Conservation (phyloP, 2,888 invertebrate species). For the Mystacides longicornis region DNA sequence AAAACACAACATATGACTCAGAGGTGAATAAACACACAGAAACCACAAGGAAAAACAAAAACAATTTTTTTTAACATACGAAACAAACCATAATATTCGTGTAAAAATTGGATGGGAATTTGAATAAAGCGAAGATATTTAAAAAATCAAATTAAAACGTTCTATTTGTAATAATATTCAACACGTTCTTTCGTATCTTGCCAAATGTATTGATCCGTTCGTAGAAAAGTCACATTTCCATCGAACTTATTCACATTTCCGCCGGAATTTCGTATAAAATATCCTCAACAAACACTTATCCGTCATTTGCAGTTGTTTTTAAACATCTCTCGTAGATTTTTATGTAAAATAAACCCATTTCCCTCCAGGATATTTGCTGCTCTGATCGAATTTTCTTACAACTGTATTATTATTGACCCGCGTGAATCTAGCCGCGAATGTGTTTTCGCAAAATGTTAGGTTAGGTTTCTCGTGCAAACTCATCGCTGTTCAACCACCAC, state of each 20-base stretch:
- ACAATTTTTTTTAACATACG: neutral
- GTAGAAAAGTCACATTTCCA: conserved; percentile 1
- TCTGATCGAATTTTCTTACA: too few species aligned
- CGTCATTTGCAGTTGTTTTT: conserved; percentile 6
- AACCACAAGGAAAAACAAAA: neutral
- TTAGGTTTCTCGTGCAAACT: conserved; percentile 20
- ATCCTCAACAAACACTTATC: conserved; percentile 3
- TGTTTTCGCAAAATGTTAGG: conserved; percentile 24
- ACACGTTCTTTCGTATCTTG: conserved; percentile 4
- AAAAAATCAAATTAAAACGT: neutral
- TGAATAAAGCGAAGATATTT: neutral
- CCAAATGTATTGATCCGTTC: conserved; percentile 7
- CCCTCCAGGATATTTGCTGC: neutral
- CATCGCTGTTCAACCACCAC: neutral
- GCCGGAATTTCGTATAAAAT: conserved; percentile 8
- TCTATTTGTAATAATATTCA: conserved; percentile 6
- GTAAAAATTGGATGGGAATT: neutral
- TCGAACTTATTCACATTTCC: conserved; percentile 4
- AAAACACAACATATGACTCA: neutral
- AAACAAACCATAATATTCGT: neutral
- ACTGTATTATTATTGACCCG: neutral
- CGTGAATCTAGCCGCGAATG: neutral
- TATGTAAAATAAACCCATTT: conserved; percentile 6
- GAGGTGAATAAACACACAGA: neutral
- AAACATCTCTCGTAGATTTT: neutral